Evolutionary conservation across 2,888 invertebrate species (phyloP).

Genomic region (Zygothrica quintamaculata): DNA sequence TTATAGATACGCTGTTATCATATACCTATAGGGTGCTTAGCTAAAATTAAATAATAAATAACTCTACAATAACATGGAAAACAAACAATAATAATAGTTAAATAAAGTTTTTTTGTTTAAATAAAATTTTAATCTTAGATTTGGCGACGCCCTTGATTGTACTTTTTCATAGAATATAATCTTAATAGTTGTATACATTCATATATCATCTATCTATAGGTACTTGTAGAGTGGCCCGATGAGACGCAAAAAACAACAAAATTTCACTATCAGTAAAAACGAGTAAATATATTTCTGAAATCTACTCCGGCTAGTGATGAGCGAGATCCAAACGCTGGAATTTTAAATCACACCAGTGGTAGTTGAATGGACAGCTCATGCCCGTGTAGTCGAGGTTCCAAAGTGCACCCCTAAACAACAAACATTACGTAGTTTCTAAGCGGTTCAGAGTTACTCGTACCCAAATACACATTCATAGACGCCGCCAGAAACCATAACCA

Average conservation of each 20-base stretch:
- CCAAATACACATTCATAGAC: conserved; percentile 24
- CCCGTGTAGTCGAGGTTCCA: conserved; percentile 36
- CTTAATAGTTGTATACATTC: neutral
- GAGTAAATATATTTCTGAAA: neutral
- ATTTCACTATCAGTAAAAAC: conserved; percentile 28
- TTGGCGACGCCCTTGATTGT: conserved; percentile 26
- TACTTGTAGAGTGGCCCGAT: conserved; percentile 25
- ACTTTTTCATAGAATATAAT: neutral
- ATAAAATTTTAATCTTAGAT: conserved; percentile 4
- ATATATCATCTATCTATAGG: neutral
- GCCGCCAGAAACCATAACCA: conserved; percentile 24
- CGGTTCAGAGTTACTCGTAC: conserved; percentile 56
- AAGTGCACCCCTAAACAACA: conserved; percentile 44
- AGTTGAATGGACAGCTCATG: conserved; percentile 60
- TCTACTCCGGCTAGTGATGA: neutral
- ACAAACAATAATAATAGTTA: too few species aligned
- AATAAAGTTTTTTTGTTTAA: too few species aligned
- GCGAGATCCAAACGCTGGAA: conserved; percentile 28
- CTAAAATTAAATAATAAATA: too few species aligned
- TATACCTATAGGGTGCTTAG: too few species aligned
- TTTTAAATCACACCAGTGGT: conserved; percentile 10
- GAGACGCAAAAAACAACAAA: conserved; percentile 15
- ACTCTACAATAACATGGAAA: too few species aligned
- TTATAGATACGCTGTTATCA: too few species aligned
- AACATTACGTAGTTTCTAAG: conserved; percentile 75